Percentiles rank a stretch among this genome's conserved stretches.
These are phyloP conservation scores for Peromyscus polionotus DNA, from an alignment of 2,113 vertebrate genomes.

Conservation along the genomic window DNA sequence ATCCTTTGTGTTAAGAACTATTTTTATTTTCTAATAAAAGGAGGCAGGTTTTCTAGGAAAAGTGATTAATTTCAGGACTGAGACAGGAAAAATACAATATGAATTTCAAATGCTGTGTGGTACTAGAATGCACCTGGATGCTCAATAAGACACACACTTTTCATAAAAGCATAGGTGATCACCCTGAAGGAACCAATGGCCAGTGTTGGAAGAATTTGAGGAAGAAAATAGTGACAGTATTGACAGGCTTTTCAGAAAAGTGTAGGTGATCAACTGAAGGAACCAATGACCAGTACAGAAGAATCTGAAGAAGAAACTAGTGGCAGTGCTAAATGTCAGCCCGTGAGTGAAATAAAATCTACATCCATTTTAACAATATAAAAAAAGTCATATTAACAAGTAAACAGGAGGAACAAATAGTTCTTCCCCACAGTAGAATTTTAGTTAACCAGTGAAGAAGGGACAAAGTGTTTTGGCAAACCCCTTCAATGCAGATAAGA, in stretches of 20 bases:
- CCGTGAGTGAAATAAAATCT: neutral
- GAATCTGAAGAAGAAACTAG: neutral
- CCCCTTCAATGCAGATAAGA: neutral
- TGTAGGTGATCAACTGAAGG: neutral
- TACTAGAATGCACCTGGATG: neutral
- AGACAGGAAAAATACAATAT: neutral
- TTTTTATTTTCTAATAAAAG: slow-evolving; percentile 1
- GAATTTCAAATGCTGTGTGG: neutral
- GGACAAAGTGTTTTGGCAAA: neutral
- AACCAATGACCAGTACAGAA: neutral
- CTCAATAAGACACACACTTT: neutral
- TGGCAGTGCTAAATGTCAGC: neutral
- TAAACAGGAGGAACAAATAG: neutral
- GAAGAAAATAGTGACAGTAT: too few species aligned
- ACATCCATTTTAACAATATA: neutral
- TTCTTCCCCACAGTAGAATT: neutral
- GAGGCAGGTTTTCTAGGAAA: neutral
- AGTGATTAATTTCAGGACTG: neutral
- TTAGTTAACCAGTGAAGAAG: neutral
- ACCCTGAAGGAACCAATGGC: too few species aligned
- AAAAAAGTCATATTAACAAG: neutral
- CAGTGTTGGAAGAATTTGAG: too few species aligned
- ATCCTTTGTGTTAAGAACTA: neutral
- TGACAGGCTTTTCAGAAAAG: neutral
- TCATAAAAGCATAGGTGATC: too few species aligned